These are phyloP conservation scores for Cyclargus thomasi DNA, from an alignment of 1,140 invertebrate species.

Conservation along the genomic window DNA sequence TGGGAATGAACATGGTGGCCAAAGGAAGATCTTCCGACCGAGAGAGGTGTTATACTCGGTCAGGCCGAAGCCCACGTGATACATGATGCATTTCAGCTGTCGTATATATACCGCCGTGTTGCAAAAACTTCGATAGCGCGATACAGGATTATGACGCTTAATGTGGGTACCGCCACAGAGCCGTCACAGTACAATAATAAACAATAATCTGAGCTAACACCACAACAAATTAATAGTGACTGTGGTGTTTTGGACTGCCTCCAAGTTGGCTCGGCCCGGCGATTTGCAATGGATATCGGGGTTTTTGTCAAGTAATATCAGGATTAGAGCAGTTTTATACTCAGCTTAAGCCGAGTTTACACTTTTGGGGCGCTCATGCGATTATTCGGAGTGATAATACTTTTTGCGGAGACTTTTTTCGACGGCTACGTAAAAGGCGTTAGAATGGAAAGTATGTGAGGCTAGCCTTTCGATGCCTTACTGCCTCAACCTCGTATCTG, in stretches of 20 bases:
- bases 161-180: background rate
- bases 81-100: no score
- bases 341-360: slow-evolving; percentile 2
- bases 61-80: no score
- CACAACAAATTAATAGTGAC: slow-evolving; percentile 29
- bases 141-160: no score
- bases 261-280: slow-evolving; percentile 31
- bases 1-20: no score
- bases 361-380: background rate
- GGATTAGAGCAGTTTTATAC: slow-evolving; percentile 17
- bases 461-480: no score
- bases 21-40: no score
- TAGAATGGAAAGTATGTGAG: no score
- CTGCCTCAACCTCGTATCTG: no score
- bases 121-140: no score
- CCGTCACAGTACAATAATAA: background rate
- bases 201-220: slow-evolving; percentile 19
- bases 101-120: no score
- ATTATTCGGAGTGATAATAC: background rate
- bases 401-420: background rate
- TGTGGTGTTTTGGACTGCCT: slow-evolving; percentile 30
- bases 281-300: slow-evolving; percentile 29
- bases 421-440: no score
- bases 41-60: no score
- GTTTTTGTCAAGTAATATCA: slow-evolving; percentile 30